These are phyloP conservation scores for Amphipoea lucens DNA, from an alignment of 2,888 invertebrate species.

Conservation along the genomic window DNA sequence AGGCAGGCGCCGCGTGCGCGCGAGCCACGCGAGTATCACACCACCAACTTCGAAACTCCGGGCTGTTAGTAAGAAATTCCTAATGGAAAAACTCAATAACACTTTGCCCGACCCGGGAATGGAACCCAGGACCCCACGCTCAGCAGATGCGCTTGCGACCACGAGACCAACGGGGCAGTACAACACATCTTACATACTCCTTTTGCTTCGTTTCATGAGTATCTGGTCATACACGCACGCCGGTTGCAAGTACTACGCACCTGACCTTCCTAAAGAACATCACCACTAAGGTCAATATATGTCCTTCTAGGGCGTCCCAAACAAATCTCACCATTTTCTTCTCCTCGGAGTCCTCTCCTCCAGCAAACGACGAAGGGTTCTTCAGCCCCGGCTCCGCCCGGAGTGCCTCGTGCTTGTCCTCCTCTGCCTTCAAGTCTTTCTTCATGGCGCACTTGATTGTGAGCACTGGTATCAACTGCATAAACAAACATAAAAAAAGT, in stretches of 20 bases:
- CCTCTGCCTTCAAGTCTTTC: constrained; percentile 46
- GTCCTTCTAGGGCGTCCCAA: neutral
- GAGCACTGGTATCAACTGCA: constrained; percentile 58
- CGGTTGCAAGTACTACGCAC: neutral
- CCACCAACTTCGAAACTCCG: no score
- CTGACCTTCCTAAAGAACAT: neutral
- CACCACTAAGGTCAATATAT: neutral
- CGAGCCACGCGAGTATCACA: no score
- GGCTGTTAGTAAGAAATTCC: no score
- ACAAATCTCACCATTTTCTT: constrained; percentile 22
- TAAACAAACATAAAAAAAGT: neutral
- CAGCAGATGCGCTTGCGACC: no score
- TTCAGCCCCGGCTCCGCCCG: neutral
- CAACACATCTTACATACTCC: neutral
- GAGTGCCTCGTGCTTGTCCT: neutral
- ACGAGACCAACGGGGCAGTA: no score
- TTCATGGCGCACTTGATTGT: constrained; percentile 65
- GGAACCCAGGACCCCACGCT: no score
- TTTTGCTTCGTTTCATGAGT: neutral
- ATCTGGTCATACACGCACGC: neutral
- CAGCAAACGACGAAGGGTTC: neutral
- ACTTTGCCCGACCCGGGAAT: no score
- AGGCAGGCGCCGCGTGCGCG: no score
- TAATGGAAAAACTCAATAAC: no score
- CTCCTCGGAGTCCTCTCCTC: neutral